These are phyloP conservation scores for Brachylomia viminalis DNA, from an alignment of 2,888 invertebrate species.

Conservation along the genomic window DNA sequence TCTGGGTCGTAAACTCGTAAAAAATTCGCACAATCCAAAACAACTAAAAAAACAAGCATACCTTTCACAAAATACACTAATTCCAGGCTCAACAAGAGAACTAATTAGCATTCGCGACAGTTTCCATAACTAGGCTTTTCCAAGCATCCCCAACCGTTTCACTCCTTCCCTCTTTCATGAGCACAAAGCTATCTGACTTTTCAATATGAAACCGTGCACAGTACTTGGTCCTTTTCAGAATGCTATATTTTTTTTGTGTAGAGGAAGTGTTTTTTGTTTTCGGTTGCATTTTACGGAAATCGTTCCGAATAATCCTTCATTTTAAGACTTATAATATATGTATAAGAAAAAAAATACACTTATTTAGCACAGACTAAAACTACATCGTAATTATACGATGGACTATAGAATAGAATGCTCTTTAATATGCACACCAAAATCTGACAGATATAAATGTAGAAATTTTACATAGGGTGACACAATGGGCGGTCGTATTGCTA, in stretches of 20 bases:
- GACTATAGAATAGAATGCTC: too few species aligned
- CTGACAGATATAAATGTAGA: too few species aligned
- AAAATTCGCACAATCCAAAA: not conserved
- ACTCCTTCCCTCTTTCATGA: slow-evolving; percentile 16
- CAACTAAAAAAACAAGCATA: not conserved
- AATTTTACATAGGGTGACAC: too few species aligned
- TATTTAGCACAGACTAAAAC: too few species aligned
- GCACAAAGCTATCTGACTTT: slow-evolving; percentile 32
- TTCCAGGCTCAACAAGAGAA: slow-evolving; percentile 10
- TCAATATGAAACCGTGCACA: slow-evolving; percentile 40
- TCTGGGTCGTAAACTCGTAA: too few species aligned
- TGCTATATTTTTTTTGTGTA: not conserved
- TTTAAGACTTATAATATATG: too few species aligned
- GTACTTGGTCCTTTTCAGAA: slow-evolving; percentile 52
- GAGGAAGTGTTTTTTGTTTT: not conserved
- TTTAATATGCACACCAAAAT: too few species aligned
- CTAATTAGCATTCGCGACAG: slow-evolving; percentile 49
- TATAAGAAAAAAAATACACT: too few species aligned
- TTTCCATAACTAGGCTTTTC: slow-evolving; percentile 14
- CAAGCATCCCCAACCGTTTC: slow-evolving; percentile 14
- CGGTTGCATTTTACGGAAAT: not conserved
- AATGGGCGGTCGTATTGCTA: too few species aligned
- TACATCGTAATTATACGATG: too few species aligned
- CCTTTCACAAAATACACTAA: slow-evolving; percentile 6
- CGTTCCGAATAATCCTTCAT: too few species aligned